Base-by-base conservation (phyloP, 2,888 invertebrate species). In the Sarcophaga rosellei region DNA sequence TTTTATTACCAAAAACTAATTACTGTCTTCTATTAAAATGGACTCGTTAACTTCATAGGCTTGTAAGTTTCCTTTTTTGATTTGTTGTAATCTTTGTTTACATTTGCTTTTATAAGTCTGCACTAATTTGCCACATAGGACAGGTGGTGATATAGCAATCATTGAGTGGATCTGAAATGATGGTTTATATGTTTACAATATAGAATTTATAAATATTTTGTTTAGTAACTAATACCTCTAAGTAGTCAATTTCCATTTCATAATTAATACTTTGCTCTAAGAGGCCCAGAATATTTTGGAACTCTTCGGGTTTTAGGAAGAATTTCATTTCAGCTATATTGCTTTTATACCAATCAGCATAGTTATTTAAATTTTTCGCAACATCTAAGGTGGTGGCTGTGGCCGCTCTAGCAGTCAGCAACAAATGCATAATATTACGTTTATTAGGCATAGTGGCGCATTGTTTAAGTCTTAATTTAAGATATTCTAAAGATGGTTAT, bases 251-350 rank as follows among this genome's bases (percentile, higher is more conserved):
- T 76, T 92, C 92, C 15, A 77, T 80, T 88, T 93, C 93, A 66
- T 91, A 91, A 8, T 87, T 80, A 17, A 92, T 85, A n/a, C 91
- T 89, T 53, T 91, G 89, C 10, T 90, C 89, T 25, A 93, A 76
- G 63, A 91, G 84, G 4, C 85, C 80, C 4, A 93, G 82, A 15
- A 91, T 78, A 15, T 88, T 81, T 82, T 91, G 91, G 81, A 93
- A 93, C 72, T 91, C 90, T 15, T 90, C 90, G 0, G 85, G 35
- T 15, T 88, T 89, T 2, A 93, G 81, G 3, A 88, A 74, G 78
- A 91, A 91, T 25, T 92, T 92, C 92, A 93, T 93, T 88, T 93
- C 92, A 0, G 91, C 91, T 57, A 93, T 91, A 59, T 92, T 89
- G 21, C 90, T 90, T 59, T 93, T 93, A 72, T 92, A 93, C 93